phyloP scores from a whole-genome alignment of 2,888 invertebrate genomes.

The Acrocyrtus sp. region DNA sequence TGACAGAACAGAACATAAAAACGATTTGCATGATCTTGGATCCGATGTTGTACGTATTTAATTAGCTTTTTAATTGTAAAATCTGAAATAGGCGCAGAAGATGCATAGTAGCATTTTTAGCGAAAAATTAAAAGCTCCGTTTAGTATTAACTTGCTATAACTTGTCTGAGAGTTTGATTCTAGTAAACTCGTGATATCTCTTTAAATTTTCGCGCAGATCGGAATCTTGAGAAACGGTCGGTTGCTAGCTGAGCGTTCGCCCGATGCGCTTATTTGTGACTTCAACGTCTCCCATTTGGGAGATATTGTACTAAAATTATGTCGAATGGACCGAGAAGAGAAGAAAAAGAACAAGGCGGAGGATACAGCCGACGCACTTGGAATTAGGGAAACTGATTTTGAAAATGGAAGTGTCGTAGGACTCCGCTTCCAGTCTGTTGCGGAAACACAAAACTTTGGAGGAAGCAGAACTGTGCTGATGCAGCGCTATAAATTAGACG shows the following conservation, averaged over 20 bases:
- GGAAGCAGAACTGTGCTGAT: too few relatives aligned
- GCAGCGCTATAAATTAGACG: background rate
- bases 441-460: background rate
- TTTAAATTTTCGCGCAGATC: slow-evolving; percentile 28
- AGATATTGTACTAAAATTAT: slow-evolving; percentile 52
- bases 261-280: slow-evolving; percentile 26
- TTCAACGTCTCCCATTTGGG: slow-evolving; percentile 40
- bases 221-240: slow-evolving; percentile 57
- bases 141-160: too few relatives aligned
- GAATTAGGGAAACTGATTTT: background rate
- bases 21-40: too few relatives aligned
- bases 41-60: too few relatives aligned
- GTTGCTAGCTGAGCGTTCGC: slow-evolving; percentile 47
- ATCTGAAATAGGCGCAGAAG: too few relatives aligned
- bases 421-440: background rate
- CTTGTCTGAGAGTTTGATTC: too few relatives aligned
- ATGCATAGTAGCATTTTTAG: too few relatives aligned
- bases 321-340: slow-evolving; percentile 41
- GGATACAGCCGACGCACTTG: background rate
- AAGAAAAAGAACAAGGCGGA: slow-evolving; percentile 12
- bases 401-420: slow-evolving; percentile 17
- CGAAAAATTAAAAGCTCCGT: too few relatives aligned
- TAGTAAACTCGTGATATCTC: too few relatives aligned
- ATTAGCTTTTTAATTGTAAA: background rate
- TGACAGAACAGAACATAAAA: too few relatives aligned